Conservation (phyloP, 2,113 vertebrate genomes). For the Grantiella picta region DNA sequence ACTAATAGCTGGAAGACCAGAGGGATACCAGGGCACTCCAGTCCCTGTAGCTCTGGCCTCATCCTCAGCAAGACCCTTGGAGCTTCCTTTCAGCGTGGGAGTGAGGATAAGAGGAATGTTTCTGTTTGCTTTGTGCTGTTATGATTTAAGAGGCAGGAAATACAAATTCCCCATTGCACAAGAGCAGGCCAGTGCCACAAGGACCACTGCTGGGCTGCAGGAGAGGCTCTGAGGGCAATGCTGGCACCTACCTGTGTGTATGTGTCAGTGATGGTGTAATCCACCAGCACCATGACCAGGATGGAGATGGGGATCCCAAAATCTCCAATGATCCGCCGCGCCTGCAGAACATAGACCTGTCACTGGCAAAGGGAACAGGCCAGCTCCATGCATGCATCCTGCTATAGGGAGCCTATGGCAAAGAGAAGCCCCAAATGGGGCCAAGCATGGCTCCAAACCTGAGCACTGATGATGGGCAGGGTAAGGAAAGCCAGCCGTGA, state of each 20-base stretch:
- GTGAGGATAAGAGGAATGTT: neutral
- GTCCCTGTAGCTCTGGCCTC: neutral
- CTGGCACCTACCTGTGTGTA: conserved; percentile 86
- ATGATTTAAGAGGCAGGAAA: neutral
- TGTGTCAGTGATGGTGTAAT: conserved; percentile 88
- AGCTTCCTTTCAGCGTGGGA: neutral
- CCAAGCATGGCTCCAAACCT: neutral
- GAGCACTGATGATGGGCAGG: neutral
- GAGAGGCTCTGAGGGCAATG: fast-evolving
- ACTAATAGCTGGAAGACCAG: neutral
- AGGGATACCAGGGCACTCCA: neutral
- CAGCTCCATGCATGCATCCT: neutral
- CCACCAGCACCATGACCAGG: conserved; percentile 89
- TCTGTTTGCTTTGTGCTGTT: neutral
- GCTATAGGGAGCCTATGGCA: neutral
- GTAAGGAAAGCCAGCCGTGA: neutral
- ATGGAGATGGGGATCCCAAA: conserved; percentile 99
- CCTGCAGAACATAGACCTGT: conserved; percentile 70
- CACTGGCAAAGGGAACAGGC: neutral
- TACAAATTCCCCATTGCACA: neutral
- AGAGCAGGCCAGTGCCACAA: neutral
- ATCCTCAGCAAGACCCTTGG: neutral
- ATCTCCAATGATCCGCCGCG: conserved; percentile 93
- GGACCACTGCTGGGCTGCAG: neutral
- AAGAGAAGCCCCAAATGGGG: neutral